Base-by-base conservation (phyloP, 2,113 vertebrate species). In the Propithecus coquereli region DNA sequence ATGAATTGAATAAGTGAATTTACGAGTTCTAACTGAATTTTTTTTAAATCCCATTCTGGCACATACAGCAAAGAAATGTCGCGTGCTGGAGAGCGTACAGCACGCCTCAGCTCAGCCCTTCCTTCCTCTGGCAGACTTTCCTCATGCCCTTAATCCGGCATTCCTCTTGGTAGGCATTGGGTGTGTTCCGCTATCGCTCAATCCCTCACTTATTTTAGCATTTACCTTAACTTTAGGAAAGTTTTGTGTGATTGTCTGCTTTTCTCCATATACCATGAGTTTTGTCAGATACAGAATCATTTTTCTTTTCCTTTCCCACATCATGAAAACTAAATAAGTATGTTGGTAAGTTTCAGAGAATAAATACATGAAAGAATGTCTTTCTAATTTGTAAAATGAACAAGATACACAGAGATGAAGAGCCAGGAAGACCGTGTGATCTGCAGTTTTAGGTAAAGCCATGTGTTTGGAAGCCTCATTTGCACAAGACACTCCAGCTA, bases 31-130 rank as follows among this genome's bases (percentile, higher is more conserved):
- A 40, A 66, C 25, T 50, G 52, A 34, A 37, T 22, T 59, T 59
- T 30, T 61, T 61, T 43, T 43, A 40, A 89, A 37, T 17, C 7
- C 32, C 40, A 80, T 8, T 18, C 45, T 30, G 77, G 77, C 40
- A n/a, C 65, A 59, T n/a, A 23, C 1, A 2, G 47, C 14, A 45
- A 61, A 66, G 50, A 57, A 81, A 47, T 5, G n/a, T 25, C 13
- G 22, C 0, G 4, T 6, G 12, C 43, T n/a, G 65, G 22, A 34
- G n/a, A 25, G 13, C 5, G 6, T 17, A 22, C 23, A 63, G 27
- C 30, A 54, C 54, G 4, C 34, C 74, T 66, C 23, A 14, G 86
- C 32, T 30, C 32, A 11, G 40, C 54, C 20, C 7, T 30, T 37
- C 63, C 30, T 10, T 70, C 47, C 8, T 47, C n/a, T 8, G 5